Conservation (phyloP, 2,797 vertebrate genomes). For the Hapalemur alaotrensis region DNA sequence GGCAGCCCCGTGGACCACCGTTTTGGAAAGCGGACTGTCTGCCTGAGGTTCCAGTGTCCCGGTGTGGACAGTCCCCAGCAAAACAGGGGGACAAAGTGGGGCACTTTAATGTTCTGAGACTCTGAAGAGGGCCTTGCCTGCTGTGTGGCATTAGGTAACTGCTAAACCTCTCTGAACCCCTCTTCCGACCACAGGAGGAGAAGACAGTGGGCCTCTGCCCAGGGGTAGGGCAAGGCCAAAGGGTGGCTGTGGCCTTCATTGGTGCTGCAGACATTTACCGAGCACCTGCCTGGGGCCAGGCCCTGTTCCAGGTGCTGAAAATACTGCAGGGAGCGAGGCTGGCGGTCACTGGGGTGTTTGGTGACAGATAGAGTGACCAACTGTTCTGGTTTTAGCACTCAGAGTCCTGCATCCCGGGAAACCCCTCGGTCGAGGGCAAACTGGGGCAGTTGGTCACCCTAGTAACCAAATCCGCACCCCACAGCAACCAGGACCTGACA, state of each 20-base stretch:
- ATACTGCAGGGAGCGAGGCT: background rate
- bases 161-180: background rate
- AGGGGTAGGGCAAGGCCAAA: background rate
- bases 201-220: too few relatives aligned
- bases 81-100: too few relatives aligned
- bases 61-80: fast-evolving
- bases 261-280: fast-evolving
- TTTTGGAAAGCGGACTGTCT: background rate
- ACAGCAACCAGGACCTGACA: fast-evolving
- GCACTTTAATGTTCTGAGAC: background rate
- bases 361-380: background rate
- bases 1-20: background rate
- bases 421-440: background rate
- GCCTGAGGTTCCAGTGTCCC: background rate
- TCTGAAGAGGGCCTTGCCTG: background rate
- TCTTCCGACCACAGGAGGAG: background rate
- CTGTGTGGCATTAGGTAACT: background rate
- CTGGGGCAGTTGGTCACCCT: background rate
- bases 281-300: background rate
- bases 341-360: fast-evolving
- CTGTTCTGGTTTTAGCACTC: background rate
- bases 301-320: background rate
- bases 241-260: background rate
- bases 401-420: background rate
- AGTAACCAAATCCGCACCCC: background rate